Percentiles rank a stretch among this genome's conserved stretches.
These are phyloP conservation scores for Lasioglossum leucozonium DNA, from an alignment of 2,888 invertebrate genomes.

Conservation along the genomic window DNA sequence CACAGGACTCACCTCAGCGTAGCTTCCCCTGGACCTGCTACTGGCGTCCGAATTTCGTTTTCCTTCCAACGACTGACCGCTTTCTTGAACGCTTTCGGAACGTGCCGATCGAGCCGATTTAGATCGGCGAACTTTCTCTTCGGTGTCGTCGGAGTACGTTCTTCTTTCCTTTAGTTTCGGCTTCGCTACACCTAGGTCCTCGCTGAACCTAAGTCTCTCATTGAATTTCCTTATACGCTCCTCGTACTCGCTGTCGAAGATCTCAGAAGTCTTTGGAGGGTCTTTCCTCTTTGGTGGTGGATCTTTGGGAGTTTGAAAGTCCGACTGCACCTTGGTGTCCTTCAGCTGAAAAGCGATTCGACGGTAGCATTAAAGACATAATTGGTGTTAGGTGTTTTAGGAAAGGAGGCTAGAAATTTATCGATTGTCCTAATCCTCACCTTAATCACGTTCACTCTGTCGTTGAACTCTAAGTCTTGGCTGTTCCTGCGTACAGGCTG, in stretches of 20 bases:
- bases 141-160: conserved; percentile 78
- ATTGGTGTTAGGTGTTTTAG: not conserved
- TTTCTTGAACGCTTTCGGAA: conserved; percentile 1
- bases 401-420: not conserved
- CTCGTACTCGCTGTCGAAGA: conserved; percentile 54
- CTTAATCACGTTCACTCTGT: conserved; percentile 62
- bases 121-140: conserved; percentile 61
- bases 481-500: conserved; percentile 68
- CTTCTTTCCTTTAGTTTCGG: conserved; percentile 68
- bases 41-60: conserved; percentile 60
- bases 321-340: conserved; percentile 51
- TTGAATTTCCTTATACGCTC: conserved; percentile 70
- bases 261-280: conserved; percentile 1
- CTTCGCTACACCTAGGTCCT: conserved; percentile 59
- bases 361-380: not conserved
- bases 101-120: not conserved
- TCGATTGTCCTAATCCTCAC: conserved; percentile 22
- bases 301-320: conserved; percentile 10
- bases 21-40: conserved; percentile 52
- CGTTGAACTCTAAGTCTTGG: conserved; percentile 78
- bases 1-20: conserved; percentile 35
- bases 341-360: conserved; percentile 25
- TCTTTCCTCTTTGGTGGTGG: not conserved
- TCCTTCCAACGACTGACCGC: conserved; percentile 16
- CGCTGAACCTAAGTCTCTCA: conserved; percentile 68